These are phyloP conservation scores for Petrolisthes cinctipes DNA, from an alignment of 2,888 invertebrate genomes.

Conservation along the genomic window DNA sequence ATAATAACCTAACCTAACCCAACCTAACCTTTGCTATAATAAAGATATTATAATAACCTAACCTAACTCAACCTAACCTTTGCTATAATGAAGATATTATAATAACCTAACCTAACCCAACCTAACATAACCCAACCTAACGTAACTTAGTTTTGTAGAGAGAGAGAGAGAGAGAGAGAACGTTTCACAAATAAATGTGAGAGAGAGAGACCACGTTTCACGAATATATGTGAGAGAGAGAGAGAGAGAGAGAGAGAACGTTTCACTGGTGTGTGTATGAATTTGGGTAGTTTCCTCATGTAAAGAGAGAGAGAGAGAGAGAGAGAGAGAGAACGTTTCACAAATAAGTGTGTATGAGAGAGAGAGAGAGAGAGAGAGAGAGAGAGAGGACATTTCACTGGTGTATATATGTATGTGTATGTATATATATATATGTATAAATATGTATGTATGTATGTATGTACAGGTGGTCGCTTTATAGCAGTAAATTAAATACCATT, in stretches of 20 bases:
- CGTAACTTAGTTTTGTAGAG: too few relatives aligned
- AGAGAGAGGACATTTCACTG: background rate
- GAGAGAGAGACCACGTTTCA: too few relatives aligned
- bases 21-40: background rate
- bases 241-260: background rate
- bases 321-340: background rate
- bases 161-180: too few relatives aligned
- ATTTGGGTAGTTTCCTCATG: too few relatives aligned
- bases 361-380: conserved; percentile 24
- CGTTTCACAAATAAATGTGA: too few relatives aligned
- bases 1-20: background rate
- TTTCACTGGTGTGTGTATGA: too few relatives aligned
- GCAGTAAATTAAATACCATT: too few relatives aligned
- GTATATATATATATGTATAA: too few relatives aligned
- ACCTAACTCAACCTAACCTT: background rate
- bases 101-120: background rate
- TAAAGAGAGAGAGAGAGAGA: background rate
- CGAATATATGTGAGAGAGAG: too few relatives aligned
- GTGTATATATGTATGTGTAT: background rate
- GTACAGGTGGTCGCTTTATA: too few relatives aligned
- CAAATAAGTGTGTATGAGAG: background rate
- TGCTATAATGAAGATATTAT: background rate
- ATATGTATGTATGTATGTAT: too few relatives aligned
- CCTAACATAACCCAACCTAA: too few relatives aligned
- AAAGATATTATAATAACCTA: background rate